Evolutionary conservation across 2,888 invertebrate species (phyloP), one percentile per base, ranked within the genome.

Genomic region (Eulithis prunata): DNA sequence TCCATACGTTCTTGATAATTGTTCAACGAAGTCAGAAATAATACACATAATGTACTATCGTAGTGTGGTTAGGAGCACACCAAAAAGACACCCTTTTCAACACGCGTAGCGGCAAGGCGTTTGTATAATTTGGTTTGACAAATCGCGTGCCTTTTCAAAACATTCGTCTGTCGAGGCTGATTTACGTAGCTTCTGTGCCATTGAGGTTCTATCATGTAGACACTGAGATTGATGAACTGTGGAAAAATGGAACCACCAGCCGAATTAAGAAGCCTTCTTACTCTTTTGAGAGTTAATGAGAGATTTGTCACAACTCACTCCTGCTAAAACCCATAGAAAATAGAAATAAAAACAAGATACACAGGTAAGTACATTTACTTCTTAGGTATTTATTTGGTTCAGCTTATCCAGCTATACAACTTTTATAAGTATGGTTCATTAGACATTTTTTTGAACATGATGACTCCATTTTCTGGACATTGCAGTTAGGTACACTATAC

Each of bases 61-160:
- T 10, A 45, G 61, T 66, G 62, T 58, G 53, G 63, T 66, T 71
- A 49, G 57, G 69, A 70, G 57, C 45, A 66, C 71, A 73, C 78
- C 75, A 76, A 76, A 21, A 78, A 79, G 75, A 73, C 80, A 84
- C 82, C 85, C 85, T 86, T 84, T 85, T 86, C 83, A 83, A 78
- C 78, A 76, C 80, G 59, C 59, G 52, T 53, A 43, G 52, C 59
- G 76, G 78, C 73, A 75, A 76, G 80, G 78, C 78, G 80, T 79
- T 81, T 84, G 86, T 86, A 87, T 87, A 88, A 88, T 87, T 87
- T 86, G 85, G 80, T 79, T 81, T 84, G 87, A 87, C 87, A 86
- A 88, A 87, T 88, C 81, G 85, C 76, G 76, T 78, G 75, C 81
- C 84, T 78, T 85, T 87, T 87, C 85, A 84, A 83, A 86, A 85